phyloP scores from a whole-genome alignment of 2,888 invertebrate genomes.

The Callyntrura guangdongensis region DNA sequence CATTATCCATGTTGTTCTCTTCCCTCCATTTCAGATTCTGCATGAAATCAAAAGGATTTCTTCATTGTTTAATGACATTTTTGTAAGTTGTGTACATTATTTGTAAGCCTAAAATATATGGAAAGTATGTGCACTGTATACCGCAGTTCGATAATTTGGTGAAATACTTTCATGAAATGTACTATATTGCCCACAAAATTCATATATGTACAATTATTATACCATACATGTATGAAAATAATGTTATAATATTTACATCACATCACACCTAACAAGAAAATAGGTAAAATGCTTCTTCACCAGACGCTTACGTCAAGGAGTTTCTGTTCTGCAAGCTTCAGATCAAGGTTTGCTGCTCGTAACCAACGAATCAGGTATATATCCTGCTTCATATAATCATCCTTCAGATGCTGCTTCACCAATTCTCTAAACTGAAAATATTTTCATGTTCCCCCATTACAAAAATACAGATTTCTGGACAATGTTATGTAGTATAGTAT shows the following conservation, averaged over 20 bases:
- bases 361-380: conserved; percentile 75
- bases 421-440: conserved; percentile 59
- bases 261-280: conserved; percentile 1
- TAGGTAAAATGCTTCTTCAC: background rate
- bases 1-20: conserved; percentile 72
- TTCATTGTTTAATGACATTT: no score
- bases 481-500: no score
- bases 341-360: conserved; percentile 73
- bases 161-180: no score
- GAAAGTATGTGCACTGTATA: no score
- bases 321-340: conserved; percentile 72
- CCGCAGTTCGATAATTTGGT: no score
- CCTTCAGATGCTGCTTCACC: conserved; percentile 51
- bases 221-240: no score
- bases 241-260: no score
- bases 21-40: conserved; percentile 77
- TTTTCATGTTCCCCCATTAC: no score
- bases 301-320: conserved; percentile 79
- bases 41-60: background rate
- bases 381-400: conserved; percentile 71
- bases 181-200: no score
- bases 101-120: no score
- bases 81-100: no score
- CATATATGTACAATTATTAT: no score
- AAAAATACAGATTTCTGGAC: background rate